These are phyloP conservation scores for Hemibates koningsi DNA, from an alignment of 2,113 vertebrate species.

Conservation along the genomic window DNA sequence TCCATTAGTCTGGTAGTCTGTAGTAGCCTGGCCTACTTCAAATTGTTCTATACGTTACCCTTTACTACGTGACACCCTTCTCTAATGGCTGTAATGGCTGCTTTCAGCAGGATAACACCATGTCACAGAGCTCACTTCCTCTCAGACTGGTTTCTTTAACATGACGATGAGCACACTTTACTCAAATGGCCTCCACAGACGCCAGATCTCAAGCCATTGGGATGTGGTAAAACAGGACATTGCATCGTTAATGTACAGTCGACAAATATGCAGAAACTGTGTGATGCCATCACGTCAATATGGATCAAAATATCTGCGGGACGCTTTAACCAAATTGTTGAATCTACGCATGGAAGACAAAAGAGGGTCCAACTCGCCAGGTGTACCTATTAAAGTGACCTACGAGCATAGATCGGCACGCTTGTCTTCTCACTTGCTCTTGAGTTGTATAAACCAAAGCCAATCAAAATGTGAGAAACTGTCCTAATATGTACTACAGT, in stretches of 20 bases:
- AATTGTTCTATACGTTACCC: background rate
- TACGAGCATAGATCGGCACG: background rate
- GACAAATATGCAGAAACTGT: background rate
- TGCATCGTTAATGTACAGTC: background rate
- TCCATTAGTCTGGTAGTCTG: background rate
- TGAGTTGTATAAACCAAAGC: background rate
- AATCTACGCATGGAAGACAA: background rate
- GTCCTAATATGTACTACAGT: background rate
- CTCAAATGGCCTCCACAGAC: background rate
- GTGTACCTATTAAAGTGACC: background rate
- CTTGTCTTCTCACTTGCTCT: background rate
- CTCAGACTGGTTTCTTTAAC: background rate
- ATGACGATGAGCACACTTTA: background rate
- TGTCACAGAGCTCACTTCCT: background rate
- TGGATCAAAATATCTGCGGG: background rate
- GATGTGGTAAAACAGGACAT: background rate
- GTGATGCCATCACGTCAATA: background rate
- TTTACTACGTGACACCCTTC: background rate
- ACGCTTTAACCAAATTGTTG: background rate
- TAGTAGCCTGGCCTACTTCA: background rate
- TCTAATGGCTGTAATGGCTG: background rate
- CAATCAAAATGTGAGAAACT: background rate
- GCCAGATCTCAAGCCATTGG: background rate
- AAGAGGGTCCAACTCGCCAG: background rate
- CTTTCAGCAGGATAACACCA: background rate